A percentile compares a stretch with the other conserved stretches of the same genome.
Conservation (phyloP, 2,797 vertebrate genomes). For the Peromyscus attwateri region DNA sequence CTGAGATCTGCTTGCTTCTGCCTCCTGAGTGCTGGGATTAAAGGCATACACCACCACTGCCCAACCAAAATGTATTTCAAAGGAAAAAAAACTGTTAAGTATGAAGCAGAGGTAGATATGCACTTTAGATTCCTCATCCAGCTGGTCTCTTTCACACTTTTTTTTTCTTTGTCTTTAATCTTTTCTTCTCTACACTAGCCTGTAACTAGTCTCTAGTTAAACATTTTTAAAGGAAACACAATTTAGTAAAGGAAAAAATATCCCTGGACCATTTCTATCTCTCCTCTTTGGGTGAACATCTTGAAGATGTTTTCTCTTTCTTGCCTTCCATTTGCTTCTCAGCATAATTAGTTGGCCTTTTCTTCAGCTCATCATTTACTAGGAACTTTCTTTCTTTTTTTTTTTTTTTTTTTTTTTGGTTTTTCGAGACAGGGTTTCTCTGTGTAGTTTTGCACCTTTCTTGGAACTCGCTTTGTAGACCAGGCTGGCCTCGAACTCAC, state of each 20-base stretch:
- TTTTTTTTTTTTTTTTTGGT: no score
- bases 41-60: no score
- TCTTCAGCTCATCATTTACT: neutral
- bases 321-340: conserved; percentile 30
- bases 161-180: conserved; percentile 37
- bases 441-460: no score
- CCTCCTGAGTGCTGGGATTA: no score
- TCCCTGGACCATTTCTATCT: neutral
- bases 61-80: neutral
- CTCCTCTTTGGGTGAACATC: neutral
- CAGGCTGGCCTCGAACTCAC: no score
- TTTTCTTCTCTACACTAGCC: neutral
- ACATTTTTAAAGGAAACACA: neutral
- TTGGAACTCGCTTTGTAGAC: no score
- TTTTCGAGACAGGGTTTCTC: no score
- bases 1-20: no score
- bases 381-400: no score
- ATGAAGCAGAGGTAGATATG: neutral
- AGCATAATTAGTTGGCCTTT: conserved; percentile 20
- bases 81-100: neutral
- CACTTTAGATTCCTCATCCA: conserved; percentile 8
- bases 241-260: neutral
- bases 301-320: conserved; percentile 43
- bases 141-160: neutral
- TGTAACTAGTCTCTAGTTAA: neutral